These are phyloP conservation scores for Tyria jacobaeae DNA, from an alignment of 2,888 invertebrate genomes.

Conservation along the genomic window DNA sequence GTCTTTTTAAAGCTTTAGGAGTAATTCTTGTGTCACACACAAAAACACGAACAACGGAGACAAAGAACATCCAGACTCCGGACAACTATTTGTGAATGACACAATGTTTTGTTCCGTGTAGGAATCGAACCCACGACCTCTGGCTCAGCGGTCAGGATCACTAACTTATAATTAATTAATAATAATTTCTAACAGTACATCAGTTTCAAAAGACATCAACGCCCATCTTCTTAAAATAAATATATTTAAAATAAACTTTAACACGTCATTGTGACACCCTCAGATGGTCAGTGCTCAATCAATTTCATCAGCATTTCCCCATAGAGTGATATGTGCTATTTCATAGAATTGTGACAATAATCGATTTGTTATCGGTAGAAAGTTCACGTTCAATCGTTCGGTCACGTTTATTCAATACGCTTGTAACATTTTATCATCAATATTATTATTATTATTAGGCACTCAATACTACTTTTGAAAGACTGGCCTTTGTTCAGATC, in stretches of 20 bases:
- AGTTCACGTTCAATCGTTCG: slow-evolving; percentile 44
- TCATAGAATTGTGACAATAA: slow-evolving; percentile 49
- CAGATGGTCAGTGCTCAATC: slow-evolving; percentile 35
- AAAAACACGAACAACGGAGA: too few relatives aligned
- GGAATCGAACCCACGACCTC: too few relatives aligned
- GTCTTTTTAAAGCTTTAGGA: too few relatives aligned
- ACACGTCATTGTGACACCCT: slow-evolving; percentile 41
- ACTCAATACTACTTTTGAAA: slow-evolving; percentile 43
- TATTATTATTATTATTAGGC: slow-evolving; percentile 26
- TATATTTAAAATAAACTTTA: slow-evolving; percentile 17
- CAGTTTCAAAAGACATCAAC: slow-evolving; percentile 54
- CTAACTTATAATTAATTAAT: too few relatives aligned
- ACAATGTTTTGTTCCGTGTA: too few relatives aligned
- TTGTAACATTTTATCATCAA: slow-evolving; percentile 38
- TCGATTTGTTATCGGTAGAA: slow-evolving; percentile 51
- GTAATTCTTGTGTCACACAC: too few relatives aligned
- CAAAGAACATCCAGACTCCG: too few relatives aligned
- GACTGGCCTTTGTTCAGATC: slow-evolving; percentile 50
- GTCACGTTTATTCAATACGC: slow-evolving; percentile 48
- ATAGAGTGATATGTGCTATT: slow-evolving; percentile 51
- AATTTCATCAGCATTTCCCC: slow-evolving; percentile 59
- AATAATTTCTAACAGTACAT: not conserved
- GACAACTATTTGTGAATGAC: too few relatives aligned
- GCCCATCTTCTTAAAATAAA: slow-evolving; percentile 27
- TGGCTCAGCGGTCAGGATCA: too few relatives aligned